Evolutionary conservation across 2,113 vertebrate genomes (phyloP).

Genomic region (Lepisosteus oculatus): DNA sequence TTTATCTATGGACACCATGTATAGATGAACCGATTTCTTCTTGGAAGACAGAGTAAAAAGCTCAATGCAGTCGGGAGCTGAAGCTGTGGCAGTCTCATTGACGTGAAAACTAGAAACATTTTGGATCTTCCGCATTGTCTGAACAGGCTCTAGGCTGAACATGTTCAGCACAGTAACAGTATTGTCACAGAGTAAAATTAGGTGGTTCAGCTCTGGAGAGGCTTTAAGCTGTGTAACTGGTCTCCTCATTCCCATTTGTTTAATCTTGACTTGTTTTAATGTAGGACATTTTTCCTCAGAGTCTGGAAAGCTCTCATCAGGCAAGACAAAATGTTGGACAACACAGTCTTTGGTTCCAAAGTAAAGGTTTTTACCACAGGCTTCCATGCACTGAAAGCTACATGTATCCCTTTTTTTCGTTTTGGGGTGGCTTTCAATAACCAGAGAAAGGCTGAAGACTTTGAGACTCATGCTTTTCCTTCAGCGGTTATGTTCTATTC

Average conservation of each 20-base stretch:
- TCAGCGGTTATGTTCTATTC: neutral
- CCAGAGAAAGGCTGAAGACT: constrained; percentile 40
- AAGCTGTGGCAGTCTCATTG: constrained; percentile 14
- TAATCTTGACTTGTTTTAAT: constrained; percentile 37
- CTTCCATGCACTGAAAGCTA: constrained; percentile 47
- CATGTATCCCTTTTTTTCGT: constrained; percentile 52
- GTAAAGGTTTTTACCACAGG: constrained; percentile 45
- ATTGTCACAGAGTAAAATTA: constrained; percentile 56
- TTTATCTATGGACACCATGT: constrained; percentile 49
- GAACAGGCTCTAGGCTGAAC: constrained; percentile 58
- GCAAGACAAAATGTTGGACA: constrained; percentile 48
- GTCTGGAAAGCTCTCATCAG: constrained; percentile 9
- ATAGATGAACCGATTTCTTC: constrained; percentile 45
- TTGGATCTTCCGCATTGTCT: constrained; percentile 52
- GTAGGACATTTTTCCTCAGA: neutral
- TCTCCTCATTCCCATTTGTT: constrained; percentile 52
- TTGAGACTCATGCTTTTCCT: constrained; percentile 40
- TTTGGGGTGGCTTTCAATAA: constrained; percentile 40
- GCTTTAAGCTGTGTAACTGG: constrained; percentile 45
- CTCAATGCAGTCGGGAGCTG: constrained; percentile 21
- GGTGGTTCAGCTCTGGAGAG: constrained; percentile 56
- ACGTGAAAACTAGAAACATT: constrained; percentile 49
- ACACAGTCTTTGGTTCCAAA: constrained; percentile 50
- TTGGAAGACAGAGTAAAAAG: constrained; percentile 51
- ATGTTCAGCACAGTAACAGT: constrained; percentile 53